Evolutionary conservation across 2,797 vertebrate genomes (phyloP), one percentile per base, ranked within the genome.

Genomic region (Xerus rutilus): DNA sequence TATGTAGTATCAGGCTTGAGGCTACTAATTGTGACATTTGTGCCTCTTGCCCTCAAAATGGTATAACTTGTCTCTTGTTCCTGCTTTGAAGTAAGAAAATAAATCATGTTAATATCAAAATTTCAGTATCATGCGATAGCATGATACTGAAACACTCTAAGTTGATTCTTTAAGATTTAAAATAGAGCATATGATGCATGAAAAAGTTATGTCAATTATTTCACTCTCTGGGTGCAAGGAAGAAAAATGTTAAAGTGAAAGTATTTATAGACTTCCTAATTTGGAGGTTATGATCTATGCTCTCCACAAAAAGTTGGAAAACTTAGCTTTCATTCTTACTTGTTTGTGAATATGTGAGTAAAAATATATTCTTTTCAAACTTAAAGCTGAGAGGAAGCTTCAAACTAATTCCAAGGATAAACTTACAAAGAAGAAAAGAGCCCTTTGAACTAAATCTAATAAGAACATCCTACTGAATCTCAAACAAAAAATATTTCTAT

Each of bases 61-160:
- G 99, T 99, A 96, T 99, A 99, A 98, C 99, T 99, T 95, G 99
- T 99, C 98, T 99, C 99, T 99, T 99, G 99, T 92, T 99, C 99
- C 99, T 99, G 99, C 99, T 99, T 99, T 98, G 98, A 96, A 89
- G 90, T 98, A 97, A 95, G 47, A 98, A 98, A 96, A 91, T 28
- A 93, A 47, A 84, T 52, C 89, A 97, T 81, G 97, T 98, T 98
- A 98, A 98, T 98, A 62, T 70, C 39, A 28, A 96, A 54, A 69
- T 83, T 88, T 94, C 74, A 32, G 10, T 62, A 62, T 74, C 87
- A 88, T 23, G 74, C 39, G 77, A 93, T 43, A 47, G 78, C 90
- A 77, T 21, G 86, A 45, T 89, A 94, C 52, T n/a, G 35, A 92
- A 67, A 1, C 3, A n/a, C 32, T 91, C 18, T 57, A 59, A 74